These are phyloP conservation scores for Heloderma charlesbogerti DNA, from an alignment of 2,113 vertebrate genomes.

Conservation along the genomic window DNA sequence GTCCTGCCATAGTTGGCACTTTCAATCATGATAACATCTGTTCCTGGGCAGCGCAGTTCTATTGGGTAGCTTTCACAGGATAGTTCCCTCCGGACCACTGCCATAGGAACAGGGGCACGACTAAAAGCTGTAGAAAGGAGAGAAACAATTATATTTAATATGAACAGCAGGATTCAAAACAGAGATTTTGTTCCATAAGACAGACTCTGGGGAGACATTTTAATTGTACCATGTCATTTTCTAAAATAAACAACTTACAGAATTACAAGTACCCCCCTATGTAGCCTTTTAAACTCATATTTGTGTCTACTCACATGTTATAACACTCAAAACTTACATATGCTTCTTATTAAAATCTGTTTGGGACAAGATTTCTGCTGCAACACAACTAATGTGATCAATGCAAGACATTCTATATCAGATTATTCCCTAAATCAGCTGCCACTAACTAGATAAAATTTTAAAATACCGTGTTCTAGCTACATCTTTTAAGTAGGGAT, in stretches of 20 bases:
- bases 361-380: neutral
- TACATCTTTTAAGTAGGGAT: no score
- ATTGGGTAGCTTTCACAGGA: constrained; percentile 99
- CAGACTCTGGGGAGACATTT: neutral
- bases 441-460: neutral
- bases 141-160: constrained; percentile 6
- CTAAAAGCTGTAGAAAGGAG: constrained; percentile 86
- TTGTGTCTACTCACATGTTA: neutral
- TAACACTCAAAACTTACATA: neutral
- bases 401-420: neutral
- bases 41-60: constrained; percentile 96
- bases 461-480: neutral
- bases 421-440: neutral
- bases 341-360: neutral
- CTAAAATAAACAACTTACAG: neutral
- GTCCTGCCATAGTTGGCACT: constrained; percentile 99
- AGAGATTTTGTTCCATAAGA: fast-evolving
- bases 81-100: constrained; percentile 95
- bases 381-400: neutral
- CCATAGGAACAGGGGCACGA: constrained; percentile 96
- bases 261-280: neutral
- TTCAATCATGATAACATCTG: constrained; percentile 99
- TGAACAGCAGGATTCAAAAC: neutral
- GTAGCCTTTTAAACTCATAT: neutral
- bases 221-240: neutral